These are phyloP conservation scores for Maniola hyperantus DNA, from an alignment of 2,888 invertebrate species.

Conservation along the genomic window DNA sequence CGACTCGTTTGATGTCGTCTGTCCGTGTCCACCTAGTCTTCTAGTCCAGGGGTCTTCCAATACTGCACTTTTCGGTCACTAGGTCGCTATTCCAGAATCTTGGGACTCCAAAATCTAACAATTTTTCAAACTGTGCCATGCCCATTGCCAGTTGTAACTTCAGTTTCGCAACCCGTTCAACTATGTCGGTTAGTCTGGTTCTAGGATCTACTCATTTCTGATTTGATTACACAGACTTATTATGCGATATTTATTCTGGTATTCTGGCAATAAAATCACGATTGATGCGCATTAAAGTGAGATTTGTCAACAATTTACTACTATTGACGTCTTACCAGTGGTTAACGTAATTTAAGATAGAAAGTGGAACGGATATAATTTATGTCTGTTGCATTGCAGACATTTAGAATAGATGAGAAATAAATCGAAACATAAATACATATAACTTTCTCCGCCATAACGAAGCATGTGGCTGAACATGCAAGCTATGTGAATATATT, in stretches of 20 bases:
- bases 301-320: conserved; percentile 26
- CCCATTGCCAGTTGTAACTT: too few relatives aligned
- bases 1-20: too few relatives aligned
- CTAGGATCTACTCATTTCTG: too few relatives aligned
- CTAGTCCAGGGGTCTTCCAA: too few relatives aligned
- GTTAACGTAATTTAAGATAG: conserved; percentile 35
- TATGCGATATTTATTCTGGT: neutral
- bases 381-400: conserved; percentile 35
- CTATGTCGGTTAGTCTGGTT: too few relatives aligned
- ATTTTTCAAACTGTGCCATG: too few relatives aligned
- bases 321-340: conserved; percentile 21
- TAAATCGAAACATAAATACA: conserved; percentile 40
- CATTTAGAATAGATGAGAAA: conserved; percentile 41
- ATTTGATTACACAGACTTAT: too few relatives aligned
- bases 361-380: conserved; percentile 38
- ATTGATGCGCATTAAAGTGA: conserved; percentile 17
- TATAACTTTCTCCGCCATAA: conserved; percentile 35
- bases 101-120: too few relatives aligned
- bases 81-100: too few relatives aligned
- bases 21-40: too few relatives aligned
- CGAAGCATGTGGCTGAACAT: conserved; percentile 31
- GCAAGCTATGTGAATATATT: conserved; percentile 22
- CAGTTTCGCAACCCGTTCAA: too few relatives aligned
- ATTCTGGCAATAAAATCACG: conserved; percentile 8
- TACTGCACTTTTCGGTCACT: too few relatives aligned